Conservation (phyloP, 2,797 vertebrate genomes). For the Sebastes steindachneri region DNA sequence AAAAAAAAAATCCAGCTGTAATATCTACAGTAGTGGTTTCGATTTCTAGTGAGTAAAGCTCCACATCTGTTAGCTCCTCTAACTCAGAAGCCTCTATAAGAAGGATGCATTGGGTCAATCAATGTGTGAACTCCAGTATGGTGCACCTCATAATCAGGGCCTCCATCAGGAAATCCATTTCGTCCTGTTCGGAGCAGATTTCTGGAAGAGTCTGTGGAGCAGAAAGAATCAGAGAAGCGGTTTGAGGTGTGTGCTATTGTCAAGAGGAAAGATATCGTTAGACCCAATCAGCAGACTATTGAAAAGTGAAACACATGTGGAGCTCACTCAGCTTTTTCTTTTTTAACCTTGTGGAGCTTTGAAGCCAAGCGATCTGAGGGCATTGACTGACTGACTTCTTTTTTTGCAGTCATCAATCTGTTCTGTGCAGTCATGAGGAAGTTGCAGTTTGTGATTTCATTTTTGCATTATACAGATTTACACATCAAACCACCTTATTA, state of each 20-base stretch:
- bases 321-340: not conserved
- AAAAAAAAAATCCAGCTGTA: not conserved
- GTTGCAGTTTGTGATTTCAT: not conserved
- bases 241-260: constrained; percentile 1
- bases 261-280: not conserved
- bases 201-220: constrained; percentile 90
- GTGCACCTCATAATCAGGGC: constrained; percentile 93
- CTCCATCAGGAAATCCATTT: constrained; percentile 96
- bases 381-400: not conserved
- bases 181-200: constrained; percentile 94
- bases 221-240: constrained; percentile 31
- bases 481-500: not conserved
- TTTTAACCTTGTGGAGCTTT: not conserved
- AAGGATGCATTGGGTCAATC: not conserved
- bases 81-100: not conserved
- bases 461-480: not conserved
- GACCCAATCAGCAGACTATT: constrained; percentile 36
- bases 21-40: not conserved
- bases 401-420: not conserved
- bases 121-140: not conserved
- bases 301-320: constrained; percentile 14
- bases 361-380: not conserved
- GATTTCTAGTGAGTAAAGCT: not conserved
- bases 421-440: not conserved
- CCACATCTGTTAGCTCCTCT: not conserved